Base-by-base conservation (phyloP, 1,140 invertebrate species). In the Drosophila mayri region DNA sequence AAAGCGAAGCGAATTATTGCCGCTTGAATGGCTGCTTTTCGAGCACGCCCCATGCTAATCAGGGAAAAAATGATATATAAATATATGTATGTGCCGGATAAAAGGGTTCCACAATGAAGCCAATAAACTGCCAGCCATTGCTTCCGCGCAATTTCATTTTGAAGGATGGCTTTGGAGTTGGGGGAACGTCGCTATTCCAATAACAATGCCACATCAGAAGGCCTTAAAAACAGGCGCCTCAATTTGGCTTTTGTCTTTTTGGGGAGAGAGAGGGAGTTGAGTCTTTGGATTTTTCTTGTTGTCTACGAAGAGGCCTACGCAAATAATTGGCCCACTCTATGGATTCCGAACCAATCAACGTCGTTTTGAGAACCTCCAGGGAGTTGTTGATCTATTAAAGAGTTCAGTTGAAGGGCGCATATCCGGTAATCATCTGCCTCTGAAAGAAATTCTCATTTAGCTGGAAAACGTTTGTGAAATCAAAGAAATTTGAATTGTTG, bases 141-240 rank as follows among this genome's bases (percentile, higher is more conserved):
- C 81, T 85, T 85, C 81, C 81, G 81, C 81, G 81, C 81, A 85
- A 85, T 85, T 85, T 85, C 81, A 81, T 85, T 85, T 83, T 65
- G 67, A 79, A 64, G 76, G 25, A 57, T 64, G 40, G 44, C 41
- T 12, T 58, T 58, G 44, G 70, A 72, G 68, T 72, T 41, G 37
- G 70, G 43, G 70, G 70, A 60, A 49, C 70, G 70, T 50, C 70
- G 62, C 63, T 64, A 79, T 80, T 85, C 76, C 77, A 86, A 85
- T 81, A 85, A 85, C 81, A 85, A 85, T 85, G 68, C 81, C 82
- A 86, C 82, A 85, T 85, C 78, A 72, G 37, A 85, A 59, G 52
- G 54, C 68, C 68, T 59, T 52, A 25, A 35, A 52, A 62, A 38
- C 28, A 61, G 52, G 44, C 30, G 37, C 50, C 32, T 37, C 28